phyloP scores from a whole-genome alignment of 2,113 vertebrate species.

The Seriola aureovittata region DNA sequence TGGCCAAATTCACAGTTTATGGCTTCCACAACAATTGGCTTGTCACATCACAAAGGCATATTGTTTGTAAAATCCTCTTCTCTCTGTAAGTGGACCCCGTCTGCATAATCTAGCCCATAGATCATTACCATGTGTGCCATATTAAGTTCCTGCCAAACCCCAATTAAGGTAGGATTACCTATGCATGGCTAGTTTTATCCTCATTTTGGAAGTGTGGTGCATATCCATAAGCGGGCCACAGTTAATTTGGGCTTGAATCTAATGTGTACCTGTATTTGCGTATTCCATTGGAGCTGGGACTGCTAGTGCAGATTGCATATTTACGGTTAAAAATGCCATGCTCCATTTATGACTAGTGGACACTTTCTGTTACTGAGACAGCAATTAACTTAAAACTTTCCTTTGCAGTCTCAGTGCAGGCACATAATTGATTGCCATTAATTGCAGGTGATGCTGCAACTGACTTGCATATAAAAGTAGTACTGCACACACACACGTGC shows the following conservation, averaged over 20 bases:
- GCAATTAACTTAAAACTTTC: conserved; percentile 60
- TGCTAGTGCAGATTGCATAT: conserved; percentile 9
- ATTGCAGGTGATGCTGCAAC: conserved; percentile 65
- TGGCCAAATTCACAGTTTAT: conserved; percentile 22
- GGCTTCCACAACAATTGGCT: not conserved
- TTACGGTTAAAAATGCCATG: conserved; percentile 18
- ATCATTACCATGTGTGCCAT: conserved; percentile 73
- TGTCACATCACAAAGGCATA: conserved; percentile 31
- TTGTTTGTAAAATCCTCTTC: conserved; percentile 40
- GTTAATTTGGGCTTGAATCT: conserved; percentile 51
- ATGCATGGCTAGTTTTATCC: conserved; percentile 72
- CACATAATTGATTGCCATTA: conserved; percentile 67
- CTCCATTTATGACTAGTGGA: conserved; percentile 39
- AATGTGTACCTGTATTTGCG: conserved; percentile 36
- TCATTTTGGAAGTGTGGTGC: conserved; percentile 46
- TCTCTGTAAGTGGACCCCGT: conserved; percentile 35
- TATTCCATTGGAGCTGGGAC: conserved; percentile 1
- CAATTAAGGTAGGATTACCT: conserved; percentile 72
- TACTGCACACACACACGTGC: not conserved
- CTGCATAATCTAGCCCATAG: conserved; percentile 65
- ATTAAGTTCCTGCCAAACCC: conserved; percentile 65
- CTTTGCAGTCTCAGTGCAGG: conserved; percentile 32
- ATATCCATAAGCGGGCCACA: conserved; percentile 40
- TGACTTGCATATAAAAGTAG: conserved; percentile 50
- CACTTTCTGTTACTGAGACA: conserved; percentile 43